phyloP scores from a whole-genome alignment of 1,140 invertebrate species.

The Diploscapter pachys region DNA sequence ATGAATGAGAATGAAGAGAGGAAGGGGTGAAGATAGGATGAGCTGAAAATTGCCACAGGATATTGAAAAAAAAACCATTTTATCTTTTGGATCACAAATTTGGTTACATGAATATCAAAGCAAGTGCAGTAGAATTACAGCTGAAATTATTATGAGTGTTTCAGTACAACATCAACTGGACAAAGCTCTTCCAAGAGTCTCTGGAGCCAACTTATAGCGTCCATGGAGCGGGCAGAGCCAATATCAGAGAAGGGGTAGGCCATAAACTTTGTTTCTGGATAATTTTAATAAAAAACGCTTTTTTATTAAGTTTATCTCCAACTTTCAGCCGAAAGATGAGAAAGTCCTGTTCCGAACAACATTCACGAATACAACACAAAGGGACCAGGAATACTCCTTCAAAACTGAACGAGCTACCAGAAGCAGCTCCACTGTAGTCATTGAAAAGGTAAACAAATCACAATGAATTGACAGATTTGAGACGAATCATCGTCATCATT shows the following conservation, averaged over 20 bases:
- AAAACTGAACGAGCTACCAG: constrained; percentile 60
- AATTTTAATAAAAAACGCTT: background rate
- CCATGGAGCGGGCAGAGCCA: constrained; percentile 17
- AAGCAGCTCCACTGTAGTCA: constrained; percentile 56
- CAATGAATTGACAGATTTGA: too few species aligned
- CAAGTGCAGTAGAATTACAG: background rate
- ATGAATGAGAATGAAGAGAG: constrained; percentile 10
- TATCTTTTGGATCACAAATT: constrained; percentile 16
- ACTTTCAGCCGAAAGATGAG: constrained; percentile 30
- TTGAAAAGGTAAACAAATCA: constrained; percentile 44
- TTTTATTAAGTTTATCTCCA: background rate
- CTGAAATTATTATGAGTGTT: background rate
- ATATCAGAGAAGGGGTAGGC: background rate
- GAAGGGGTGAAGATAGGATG: constrained; percentile 11
- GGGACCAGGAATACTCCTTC: constrained; percentile 62
- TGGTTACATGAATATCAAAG: background rate
- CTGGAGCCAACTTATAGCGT: constrained; percentile 51
- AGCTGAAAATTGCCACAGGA: constrained; percentile 4
- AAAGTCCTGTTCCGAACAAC: constrained; percentile 59
- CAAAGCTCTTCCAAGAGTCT: constrained; percentile 55
- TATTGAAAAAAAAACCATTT: background rate
- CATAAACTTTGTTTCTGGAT: background rate
- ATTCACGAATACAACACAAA: constrained; percentile 60
- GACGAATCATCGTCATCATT: too few species aligned
- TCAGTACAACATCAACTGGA: constrained; percentile 60